A percentile compares a stretch with the other conserved stretches of the same genome.
These are phyloP conservation scores for Steinernema hermaphroditum DNA, from an alignment of 2,888 invertebrate genomes.

Conservation along the genomic window DNA sequence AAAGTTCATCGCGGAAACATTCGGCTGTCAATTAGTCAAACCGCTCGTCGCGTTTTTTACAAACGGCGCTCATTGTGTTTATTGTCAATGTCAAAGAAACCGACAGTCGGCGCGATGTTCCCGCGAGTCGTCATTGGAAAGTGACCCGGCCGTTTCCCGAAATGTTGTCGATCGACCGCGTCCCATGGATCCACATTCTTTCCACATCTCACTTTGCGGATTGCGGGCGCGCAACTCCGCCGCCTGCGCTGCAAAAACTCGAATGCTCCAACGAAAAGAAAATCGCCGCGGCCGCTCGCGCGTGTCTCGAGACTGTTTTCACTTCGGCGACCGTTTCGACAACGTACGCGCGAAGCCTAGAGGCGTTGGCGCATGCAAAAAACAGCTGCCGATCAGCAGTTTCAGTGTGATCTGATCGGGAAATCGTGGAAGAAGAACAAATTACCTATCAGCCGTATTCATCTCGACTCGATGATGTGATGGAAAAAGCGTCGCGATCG, in stretches of 20 bases:
- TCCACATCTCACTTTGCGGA: background rate
- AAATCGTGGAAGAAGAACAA: background rate
- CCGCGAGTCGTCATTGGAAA: background rate
- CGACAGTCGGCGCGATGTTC: background rate
- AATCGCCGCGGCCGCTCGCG: conserved; percentile 8
- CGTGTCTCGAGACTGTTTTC: conserved; percentile 16
- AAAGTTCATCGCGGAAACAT: too few relatives aligned
- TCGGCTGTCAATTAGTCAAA: background rate
- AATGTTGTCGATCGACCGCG: background rate
- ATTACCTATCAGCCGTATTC: conserved; percentile 16
- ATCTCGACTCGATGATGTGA: conserved; percentile 3
- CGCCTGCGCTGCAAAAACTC: conserved; percentile 18
- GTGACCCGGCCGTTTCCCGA: background rate
- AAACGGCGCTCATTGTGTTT: background rate
- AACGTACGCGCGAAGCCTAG: conserved; percentile 8
- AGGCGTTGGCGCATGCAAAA: conserved; percentile 14
- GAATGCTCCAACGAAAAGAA: conserved; percentile 29
- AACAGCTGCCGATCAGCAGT: conserved; percentile 15
- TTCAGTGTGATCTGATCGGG: background rate
- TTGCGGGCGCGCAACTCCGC: background rate
- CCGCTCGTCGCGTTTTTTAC: background rate
- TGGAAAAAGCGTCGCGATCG: conserved; percentile 8
- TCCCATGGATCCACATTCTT: conserved; percentile 13
- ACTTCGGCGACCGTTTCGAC: conserved; percentile 14
- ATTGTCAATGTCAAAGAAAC: conserved; percentile 25